These are phyloP conservation scores for Lindbergichthys nudifrons DNA, from an alignment of 2,797 vertebrate species.

Conservation along the genomic window DNA sequence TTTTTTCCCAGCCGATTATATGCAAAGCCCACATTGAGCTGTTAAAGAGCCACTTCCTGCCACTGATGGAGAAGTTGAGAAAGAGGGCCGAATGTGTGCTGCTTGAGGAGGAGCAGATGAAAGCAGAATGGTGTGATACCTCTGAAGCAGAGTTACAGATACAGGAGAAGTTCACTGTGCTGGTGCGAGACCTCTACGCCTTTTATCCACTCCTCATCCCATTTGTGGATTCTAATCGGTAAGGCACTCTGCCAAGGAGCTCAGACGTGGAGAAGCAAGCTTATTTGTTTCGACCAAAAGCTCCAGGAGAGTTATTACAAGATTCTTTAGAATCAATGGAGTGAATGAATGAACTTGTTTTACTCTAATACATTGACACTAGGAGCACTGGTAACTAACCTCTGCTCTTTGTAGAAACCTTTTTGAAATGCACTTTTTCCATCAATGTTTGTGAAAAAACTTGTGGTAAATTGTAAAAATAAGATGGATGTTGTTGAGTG, in stretches of 20 bases:
- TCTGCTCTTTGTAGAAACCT: background rate
- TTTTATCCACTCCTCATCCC: constrained; percentile 96
- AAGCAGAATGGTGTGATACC: constrained; percentile 86
- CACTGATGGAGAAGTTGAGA: constrained; percentile 95
- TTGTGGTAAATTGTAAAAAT: background rate
- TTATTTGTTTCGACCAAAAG: constrained; percentile 6
- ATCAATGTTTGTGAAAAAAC: background rate
- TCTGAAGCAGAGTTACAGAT: constrained; percentile 93
- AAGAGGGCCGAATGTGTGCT: constrained; percentile 92
- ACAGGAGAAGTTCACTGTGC: constrained; percentile 91
- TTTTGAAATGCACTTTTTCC: background rate
- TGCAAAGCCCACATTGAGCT: constrained; percentile 88
- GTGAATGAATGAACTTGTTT: constrained; percentile 17
- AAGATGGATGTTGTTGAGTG: background rate
- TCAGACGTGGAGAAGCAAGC: background rate
- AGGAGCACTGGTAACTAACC: background rate
- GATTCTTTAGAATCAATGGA: background rate
- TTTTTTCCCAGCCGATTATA: constrained; percentile 94
- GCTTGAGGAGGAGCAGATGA: constrained; percentile 92
- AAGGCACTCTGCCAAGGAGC: constrained; percentile 30
- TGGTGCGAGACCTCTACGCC: constrained; percentile 95
- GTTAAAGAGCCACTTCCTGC: constrained; percentile 93
- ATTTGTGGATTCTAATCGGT: constrained; percentile 96
- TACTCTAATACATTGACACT: background rate
- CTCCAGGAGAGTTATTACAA: background rate